Evolutionary conservation across 2,797 vertebrate species (phyloP).

Genomic region (Knipowitschia caucasica): DNA sequence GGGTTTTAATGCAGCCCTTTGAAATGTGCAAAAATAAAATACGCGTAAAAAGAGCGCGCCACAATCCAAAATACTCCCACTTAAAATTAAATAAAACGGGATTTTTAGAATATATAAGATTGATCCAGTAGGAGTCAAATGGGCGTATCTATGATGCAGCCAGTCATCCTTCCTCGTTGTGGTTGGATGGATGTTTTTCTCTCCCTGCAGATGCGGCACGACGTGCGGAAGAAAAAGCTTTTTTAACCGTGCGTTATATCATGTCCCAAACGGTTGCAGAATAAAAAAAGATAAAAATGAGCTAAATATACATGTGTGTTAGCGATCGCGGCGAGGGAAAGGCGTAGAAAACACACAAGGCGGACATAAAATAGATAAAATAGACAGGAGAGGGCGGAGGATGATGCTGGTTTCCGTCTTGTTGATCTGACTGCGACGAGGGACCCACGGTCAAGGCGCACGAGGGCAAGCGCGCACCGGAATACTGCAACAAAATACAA

Average conservation of each 20-base stretch:
- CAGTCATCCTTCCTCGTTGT: constrained; percentile 46
- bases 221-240: constrained; percentile 24
- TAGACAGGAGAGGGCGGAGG: constrained; percentile 65
- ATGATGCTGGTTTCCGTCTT: constrained; percentile 64
- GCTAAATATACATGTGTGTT: neutral
- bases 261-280: neutral
- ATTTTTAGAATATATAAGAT: constrained; percentile 8
- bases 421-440: constrained; percentile 46
- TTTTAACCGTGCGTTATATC: neutral
- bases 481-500: constrained; percentile 34
- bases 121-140: constrained; percentile 47
- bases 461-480: rapidly evolving
- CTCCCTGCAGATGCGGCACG: constrained; percentile 75
- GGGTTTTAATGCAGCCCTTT: constrained; percentile 23
- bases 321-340: neutral
- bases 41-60: neutral
- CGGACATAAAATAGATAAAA: constrained; percentile 33
- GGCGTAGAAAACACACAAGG: constrained; percentile 17
- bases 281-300: neutral
- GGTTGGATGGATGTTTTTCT: constrained; percentile 55
- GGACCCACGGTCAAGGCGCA: constrained; percentile 49
- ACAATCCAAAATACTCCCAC: constrained; percentile 14
- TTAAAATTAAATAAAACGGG: constrained; percentile 23
- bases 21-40: constrained; percentile 19
- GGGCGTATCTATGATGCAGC: constrained; percentile 63